These are phyloP conservation scores for Caligus rogercresseyi DNA, from an alignment of 1,140 invertebrate species.

Conservation along the genomic window DNA sequence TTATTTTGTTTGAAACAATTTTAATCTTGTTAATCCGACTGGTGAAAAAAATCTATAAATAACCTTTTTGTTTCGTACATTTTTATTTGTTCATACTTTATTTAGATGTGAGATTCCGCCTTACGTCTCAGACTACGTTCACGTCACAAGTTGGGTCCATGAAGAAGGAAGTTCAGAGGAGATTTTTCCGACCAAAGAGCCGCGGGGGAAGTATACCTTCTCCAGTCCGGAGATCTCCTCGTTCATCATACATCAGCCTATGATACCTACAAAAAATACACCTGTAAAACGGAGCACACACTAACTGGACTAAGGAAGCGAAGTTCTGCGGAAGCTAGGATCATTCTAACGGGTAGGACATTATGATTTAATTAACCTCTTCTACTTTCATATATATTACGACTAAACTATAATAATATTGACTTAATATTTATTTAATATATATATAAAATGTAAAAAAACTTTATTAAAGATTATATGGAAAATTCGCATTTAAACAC, in stretches of 20 bases:
- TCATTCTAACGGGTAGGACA: background rate
- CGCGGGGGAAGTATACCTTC: slow-evolving; percentile 3
- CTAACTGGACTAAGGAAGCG: background rate
- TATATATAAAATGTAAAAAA: too few relatives aligned
- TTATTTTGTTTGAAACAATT: too few relatives aligned
- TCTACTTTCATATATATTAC: too few relatives aligned
- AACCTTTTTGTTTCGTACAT: too few relatives aligned
- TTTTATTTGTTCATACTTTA: background rate
- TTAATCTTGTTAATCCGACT: too few relatives aligned
- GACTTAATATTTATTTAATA: too few relatives aligned
- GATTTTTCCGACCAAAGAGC: background rate
- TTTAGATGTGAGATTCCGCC: slow-evolving; percentile 1
- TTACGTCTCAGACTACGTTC: background rate
- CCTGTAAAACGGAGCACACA: background rate
- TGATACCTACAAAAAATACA: slow-evolving; percentile 9
- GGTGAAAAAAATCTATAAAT: too few relatives aligned
- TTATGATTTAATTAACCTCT: too few relatives aligned
- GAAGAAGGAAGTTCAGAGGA: background rate
- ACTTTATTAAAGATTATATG: too few relatives aligned
- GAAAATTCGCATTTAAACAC: too few relatives aligned
- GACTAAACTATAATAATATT: too few relatives aligned
- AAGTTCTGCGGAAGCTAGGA: background rate
- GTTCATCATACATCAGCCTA: slow-evolving; percentile 1
- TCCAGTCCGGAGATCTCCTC: background rate
- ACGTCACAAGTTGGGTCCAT: slow-evolving; percentile 7